Conservation (phyloP, 2,113 vertebrate genomes). For the Cisticola juncidis region DNA sequence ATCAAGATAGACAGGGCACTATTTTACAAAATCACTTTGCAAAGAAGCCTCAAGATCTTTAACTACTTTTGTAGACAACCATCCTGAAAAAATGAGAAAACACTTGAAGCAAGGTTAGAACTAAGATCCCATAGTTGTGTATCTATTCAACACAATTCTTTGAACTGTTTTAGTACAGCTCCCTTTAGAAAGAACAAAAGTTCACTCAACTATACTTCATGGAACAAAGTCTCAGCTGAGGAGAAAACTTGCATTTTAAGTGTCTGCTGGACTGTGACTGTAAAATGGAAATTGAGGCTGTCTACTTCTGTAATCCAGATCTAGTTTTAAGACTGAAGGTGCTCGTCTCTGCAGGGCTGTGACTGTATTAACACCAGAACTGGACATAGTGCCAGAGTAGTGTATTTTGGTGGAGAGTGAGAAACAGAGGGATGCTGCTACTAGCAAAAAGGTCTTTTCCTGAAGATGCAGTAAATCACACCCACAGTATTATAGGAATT, state of each 20-base stretch:
- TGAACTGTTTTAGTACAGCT: background rate
- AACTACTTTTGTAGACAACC: background rate
- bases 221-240: background rate
- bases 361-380: background rate
- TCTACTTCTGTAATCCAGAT: background rate
- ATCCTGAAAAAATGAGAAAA: background rate
- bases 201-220: background rate
- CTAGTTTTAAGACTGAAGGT: background rate
- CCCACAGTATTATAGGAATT: background rate
- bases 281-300: background rate
- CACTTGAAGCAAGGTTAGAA: background rate
- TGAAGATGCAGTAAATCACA: background rate
- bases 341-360: rapidly evolving
- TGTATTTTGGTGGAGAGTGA: background rate
- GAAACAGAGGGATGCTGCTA: background rate
- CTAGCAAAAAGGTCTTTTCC: background rate
- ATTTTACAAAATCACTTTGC: background rate
- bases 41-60: background rate
- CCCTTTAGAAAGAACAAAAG: background rate
- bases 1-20: background rate
- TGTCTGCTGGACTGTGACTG: background rate
- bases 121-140: background rate
- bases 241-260: background rate
- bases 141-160: background rate
- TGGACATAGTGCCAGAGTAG: too few species aligned